Percentiles rank a stretch among this genome's conserved stretches.
Conservation (phyloP, 2,797 vertebrate species). For the Lemur catta region DNA sequence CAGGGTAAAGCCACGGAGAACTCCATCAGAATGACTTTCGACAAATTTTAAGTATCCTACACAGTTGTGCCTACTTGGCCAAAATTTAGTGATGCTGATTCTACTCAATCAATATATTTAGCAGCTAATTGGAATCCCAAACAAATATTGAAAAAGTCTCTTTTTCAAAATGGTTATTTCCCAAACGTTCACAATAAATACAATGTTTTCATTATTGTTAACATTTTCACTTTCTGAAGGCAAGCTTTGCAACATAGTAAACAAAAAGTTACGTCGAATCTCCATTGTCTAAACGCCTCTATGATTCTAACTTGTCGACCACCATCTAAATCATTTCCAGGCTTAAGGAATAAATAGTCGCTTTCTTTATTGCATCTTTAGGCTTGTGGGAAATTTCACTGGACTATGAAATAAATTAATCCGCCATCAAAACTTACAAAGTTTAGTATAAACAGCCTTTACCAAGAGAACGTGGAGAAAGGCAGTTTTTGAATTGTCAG, state of each 20-base stretch:
- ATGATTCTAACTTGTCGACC: background rate
- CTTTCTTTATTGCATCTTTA: background rate
- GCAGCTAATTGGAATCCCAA: background rate
- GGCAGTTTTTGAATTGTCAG: background rate
- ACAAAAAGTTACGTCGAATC: background rate
- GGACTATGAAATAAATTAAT: background rate
- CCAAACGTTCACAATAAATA: background rate
- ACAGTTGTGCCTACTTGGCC: background rate
- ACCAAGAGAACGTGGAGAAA: background rate
- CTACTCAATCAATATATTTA: background rate
- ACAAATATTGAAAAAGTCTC: background rate
- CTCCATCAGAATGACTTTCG: background rate
- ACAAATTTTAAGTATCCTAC: background rate
- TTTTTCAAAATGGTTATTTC: background rate
- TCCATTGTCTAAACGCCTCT: background rate
- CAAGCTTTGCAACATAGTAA: background rate
- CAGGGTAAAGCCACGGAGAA: background rate
- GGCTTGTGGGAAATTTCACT: background rate
- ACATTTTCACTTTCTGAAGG: constrained; percentile 4
- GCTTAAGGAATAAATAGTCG: background rate
- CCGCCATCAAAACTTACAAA: background rate
- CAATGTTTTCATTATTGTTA: background rate
- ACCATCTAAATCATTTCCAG: background rate
- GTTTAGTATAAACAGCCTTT: background rate
- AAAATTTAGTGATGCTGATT: constrained; percentile 1